These are phyloP conservation scores for Phoxinus phoxinus DNA, from an alignment of 2,113 vertebrate genomes.

Conservation along the genomic window DNA sequence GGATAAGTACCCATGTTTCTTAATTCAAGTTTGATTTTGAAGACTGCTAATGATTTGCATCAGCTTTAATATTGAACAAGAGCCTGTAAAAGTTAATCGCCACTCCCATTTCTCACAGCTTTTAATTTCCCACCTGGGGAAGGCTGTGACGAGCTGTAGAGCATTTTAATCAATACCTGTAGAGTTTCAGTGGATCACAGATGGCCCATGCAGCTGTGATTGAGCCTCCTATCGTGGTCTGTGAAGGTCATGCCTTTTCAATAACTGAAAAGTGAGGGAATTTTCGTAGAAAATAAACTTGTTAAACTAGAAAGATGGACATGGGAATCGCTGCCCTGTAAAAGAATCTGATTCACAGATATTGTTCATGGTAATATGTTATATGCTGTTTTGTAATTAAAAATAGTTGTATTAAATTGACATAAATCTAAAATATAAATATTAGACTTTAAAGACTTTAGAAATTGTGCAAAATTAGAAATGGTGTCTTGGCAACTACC, in stretches of 20 bases:
- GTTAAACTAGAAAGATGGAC: not conserved
- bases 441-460: too few species aligned
- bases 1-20: not conserved
- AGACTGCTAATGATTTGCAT: not conserved
- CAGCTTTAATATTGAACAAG: not conserved
- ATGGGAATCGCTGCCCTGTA: not conserved
- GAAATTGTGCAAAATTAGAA: not conserved
- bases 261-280: constrained; percentile 18
- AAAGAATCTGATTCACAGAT: not conserved
- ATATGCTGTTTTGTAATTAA: not conserved
- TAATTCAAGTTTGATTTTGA: not conserved
- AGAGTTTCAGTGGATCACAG: constrained; percentile 55
- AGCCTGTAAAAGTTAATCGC: constrained; percentile 22
- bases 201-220: constrained; percentile 52
- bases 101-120: constrained; percentile 28
- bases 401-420: too few species aligned
- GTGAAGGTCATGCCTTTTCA: constrained; percentile 49
- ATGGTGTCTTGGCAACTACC: not conserved
- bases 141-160: constrained; percentile 34
- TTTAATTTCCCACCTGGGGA: constrained; percentile 60
- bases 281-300: constrained; percentile 4
- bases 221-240: constrained; percentile 34
- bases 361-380: not conserved
- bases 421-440: too few species aligned
- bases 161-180: constrained; percentile 62